phyloP scores from a whole-genome alignment of 2,888 invertebrate genomes.

The Phaonia tiefii region DNA sequence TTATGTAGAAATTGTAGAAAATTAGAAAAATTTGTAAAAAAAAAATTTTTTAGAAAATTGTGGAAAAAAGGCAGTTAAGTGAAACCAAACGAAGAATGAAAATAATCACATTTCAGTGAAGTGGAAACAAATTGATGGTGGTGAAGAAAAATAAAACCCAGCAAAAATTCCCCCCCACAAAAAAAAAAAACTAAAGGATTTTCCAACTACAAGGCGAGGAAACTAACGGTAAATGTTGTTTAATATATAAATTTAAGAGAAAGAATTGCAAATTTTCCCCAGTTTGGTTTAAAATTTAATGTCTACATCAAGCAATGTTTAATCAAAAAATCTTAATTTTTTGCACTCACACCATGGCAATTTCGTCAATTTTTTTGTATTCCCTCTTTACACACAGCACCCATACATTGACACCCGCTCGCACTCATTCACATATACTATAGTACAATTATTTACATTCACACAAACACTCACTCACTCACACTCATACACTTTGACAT shows the following conservation, averaged over 20 bases:
- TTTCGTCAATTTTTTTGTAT: conserved; percentile 20
- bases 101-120: background rate
- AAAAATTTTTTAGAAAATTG: conserved; percentile 12
- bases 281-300: background rate
- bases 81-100: background rate
- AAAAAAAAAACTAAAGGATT: background rate
- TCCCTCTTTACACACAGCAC: background rate
- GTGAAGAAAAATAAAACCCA: conserved; percentile 1
- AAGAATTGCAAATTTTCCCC: too few species aligned
- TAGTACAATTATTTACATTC: background rate
- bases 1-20: background rate
- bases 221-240: background rate
- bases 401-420: background rate
- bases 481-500: conserved; percentile 3
- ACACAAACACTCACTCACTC: background rate
- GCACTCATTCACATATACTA: conserved; percentile 6
- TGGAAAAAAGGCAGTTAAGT: background rate
- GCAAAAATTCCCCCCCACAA: background rate
- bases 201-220: background rate
- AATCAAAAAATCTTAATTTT: background rate
- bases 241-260: too few species aligned
- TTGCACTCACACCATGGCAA: conserved; percentile 5
- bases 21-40: conserved; percentile 8
- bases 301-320: conserved; percentile 3
- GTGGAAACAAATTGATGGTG: background rate